phyloP scores from a whole-genome alignment of 2,113 vertebrate species.

The Lophotis ruficrista region DNA sequence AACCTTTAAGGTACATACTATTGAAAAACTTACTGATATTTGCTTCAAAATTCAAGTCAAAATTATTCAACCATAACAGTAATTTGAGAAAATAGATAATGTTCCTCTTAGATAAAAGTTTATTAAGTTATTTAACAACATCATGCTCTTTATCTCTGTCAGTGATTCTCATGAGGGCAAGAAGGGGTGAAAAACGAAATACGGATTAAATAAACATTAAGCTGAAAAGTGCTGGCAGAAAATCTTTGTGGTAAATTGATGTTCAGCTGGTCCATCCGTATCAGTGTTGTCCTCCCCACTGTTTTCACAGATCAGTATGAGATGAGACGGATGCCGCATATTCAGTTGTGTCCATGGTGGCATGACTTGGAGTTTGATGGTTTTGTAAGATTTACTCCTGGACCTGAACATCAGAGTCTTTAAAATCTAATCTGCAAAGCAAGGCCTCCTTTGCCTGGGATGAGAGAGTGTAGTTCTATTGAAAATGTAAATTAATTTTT shows the following conservation, averaged over 20 bases:
- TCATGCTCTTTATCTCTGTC: background rate
- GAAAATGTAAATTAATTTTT: background rate
- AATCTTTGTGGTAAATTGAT: background rate
- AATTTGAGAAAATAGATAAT: background rate
- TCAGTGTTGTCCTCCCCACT: background rate
- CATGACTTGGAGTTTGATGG: background rate
- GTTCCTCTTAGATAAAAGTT: background rate
- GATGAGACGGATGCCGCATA: accelerated
- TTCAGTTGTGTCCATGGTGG: background rate
- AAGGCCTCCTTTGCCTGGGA: background rate
- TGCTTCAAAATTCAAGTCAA: background rate
- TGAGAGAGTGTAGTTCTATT: background rate
- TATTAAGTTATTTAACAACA: background rate
- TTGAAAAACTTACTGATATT: background rate
- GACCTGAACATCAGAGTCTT: background rate
- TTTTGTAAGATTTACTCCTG: background rate
- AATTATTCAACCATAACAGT: background rate
- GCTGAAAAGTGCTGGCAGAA: background rate
- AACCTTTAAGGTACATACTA: background rate
- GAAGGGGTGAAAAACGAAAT: background rate
- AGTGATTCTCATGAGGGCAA: background rate
- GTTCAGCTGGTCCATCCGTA: background rate
- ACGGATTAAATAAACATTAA: background rate
- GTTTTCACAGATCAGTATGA: background rate
- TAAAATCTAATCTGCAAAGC: background rate